Conservation (phyloP, 2,113 vertebrate genomes). For the Corvus hawaiiensis region DNA sequence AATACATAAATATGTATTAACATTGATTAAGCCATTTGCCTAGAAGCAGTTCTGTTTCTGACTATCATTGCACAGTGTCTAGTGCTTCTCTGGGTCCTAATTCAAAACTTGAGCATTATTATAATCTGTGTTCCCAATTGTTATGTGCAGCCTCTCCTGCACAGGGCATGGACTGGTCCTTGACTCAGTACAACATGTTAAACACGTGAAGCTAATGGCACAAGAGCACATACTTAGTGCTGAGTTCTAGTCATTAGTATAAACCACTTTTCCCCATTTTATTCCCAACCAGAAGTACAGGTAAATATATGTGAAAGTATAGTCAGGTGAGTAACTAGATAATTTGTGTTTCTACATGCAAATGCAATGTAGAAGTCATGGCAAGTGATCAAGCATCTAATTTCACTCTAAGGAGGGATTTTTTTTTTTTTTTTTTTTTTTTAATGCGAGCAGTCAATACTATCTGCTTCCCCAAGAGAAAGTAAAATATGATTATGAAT, state of each 20-base stretch:
- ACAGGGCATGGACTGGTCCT: not conserved
- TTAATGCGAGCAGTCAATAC: not conserved
- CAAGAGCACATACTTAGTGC: not conserved
- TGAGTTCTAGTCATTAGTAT: not conserved
- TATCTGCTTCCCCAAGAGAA: not conserved
- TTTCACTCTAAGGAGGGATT: not conserved
- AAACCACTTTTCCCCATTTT: not conserved
- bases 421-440: not conserved
- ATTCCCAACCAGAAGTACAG: not conserved
- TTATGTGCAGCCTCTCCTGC: not conserved
- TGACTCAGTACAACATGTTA: not conserved
- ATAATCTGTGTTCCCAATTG: not conserved
- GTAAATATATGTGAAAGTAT: not conserved
- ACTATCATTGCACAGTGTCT: not conserved
- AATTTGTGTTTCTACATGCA: not conserved
- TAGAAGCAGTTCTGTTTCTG: not conserved
- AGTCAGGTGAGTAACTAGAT: not conserved
- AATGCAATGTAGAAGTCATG: not conserved
- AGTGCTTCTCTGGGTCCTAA: not conserved
- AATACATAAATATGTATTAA: not conserved
- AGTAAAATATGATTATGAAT: not conserved
- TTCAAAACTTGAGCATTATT: not conserved
- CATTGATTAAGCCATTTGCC: not conserved
- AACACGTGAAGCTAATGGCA: not conserved
- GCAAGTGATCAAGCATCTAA: not conserved